phyloP scores from a whole-genome alignment of 2,888 invertebrate genomes.

The Incurvaria masculella region DNA sequence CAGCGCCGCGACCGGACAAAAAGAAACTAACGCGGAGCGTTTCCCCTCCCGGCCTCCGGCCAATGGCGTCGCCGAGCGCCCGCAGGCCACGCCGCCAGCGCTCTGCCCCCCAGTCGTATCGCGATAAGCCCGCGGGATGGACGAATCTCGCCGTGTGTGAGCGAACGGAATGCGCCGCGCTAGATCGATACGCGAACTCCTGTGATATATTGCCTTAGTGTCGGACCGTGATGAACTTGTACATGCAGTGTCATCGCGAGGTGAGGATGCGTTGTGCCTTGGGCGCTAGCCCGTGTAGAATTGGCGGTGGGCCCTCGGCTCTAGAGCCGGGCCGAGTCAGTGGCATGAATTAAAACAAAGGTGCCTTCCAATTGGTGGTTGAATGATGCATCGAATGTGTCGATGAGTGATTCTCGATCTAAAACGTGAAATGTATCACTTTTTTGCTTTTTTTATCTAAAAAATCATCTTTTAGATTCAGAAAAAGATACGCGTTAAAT shows the following conservation, averaged over 20 bases:
- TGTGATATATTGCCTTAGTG: slow-evolving; percentile 55
- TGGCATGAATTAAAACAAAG: too few species aligned
- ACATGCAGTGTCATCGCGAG: slow-evolving; percentile 56
- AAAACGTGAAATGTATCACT: too few species aligned
- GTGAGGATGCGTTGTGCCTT: slow-evolving; percentile 41
- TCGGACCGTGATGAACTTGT: slow-evolving; percentile 38
- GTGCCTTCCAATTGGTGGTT: too few species aligned
- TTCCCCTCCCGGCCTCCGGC: slow-evolving; percentile 43
- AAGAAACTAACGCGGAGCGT: too few species aligned
- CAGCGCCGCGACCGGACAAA: slow-evolving; percentile 28
- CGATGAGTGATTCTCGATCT: too few species aligned
- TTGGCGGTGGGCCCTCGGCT: too few species aligned
- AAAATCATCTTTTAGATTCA: too few species aligned
- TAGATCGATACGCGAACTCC: slow-evolving; percentile 36
- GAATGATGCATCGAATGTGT: too few species aligned
- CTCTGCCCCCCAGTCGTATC: slow-evolving; percentile 57
- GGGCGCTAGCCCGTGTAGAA: too few species aligned
- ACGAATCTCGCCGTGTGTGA: slow-evolving; percentile 50
- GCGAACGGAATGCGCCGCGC: slow-evolving; percentile 45
- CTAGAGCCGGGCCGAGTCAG: too few species aligned
- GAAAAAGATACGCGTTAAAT: too few species aligned
- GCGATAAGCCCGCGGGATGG: slow-evolving; percentile 56
- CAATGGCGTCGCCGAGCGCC: slow-evolving; percentile 46
- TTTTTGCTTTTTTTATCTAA: too few species aligned
- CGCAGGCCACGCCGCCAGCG: slow-evolving; percentile 20